Percentiles rank a stretch among this genome's conserved stretches.
phyloP scores from a whole-genome alignment of 2,113 vertebrate genomes.

The Natator depressus region DNA sequence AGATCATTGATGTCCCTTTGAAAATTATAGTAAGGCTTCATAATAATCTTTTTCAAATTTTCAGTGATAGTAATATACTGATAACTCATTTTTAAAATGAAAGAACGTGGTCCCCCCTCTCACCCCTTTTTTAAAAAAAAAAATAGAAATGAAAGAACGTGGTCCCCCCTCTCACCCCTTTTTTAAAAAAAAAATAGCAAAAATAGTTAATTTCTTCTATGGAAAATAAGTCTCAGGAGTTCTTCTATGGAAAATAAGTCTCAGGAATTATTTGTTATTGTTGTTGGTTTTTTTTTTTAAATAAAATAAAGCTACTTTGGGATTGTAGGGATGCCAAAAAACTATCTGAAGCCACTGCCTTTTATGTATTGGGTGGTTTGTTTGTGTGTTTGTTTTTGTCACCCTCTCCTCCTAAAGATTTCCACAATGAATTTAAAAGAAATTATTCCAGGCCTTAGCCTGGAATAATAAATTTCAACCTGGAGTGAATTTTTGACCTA shows the following conservation, averaged over 20 bases:
- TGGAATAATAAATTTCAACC: conserved; percentile 23
- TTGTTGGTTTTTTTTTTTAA: neutral
- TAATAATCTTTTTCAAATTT: conserved; percentile 28
- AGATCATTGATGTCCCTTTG: conserved; percentile 42
- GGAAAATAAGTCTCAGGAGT: neutral
- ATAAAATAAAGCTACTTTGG: neutral
- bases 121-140: neutral
- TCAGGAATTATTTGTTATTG: neutral
- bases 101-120: neutral
- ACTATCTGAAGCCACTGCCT: conserved; percentile 24
- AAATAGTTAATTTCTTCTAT: neutral
- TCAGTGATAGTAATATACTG: neutral
- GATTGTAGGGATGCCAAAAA: conserved; percentile 16
- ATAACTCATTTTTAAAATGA: conserved; percentile 25
- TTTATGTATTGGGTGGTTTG: neutral
- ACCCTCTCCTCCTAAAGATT: neutral
- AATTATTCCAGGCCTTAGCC: neutral
- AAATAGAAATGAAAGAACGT: conserved; percentile 5
- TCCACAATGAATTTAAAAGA: neutral
- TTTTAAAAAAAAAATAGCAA: conserved; percentile 10
- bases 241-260: too few relatives aligned
- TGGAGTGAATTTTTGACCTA: conserved; percentile 12
- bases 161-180: neutral
- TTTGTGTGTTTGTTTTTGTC: neutral
- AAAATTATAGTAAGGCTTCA: conserved; percentile 1